Percentiles rank a stretch among this genome's conserved stretches.
These are phyloP conservation scores for Coregonus sp. DNA, from an alignment of 2,797 vertebrate species.

Conservation along the genomic window DNA sequence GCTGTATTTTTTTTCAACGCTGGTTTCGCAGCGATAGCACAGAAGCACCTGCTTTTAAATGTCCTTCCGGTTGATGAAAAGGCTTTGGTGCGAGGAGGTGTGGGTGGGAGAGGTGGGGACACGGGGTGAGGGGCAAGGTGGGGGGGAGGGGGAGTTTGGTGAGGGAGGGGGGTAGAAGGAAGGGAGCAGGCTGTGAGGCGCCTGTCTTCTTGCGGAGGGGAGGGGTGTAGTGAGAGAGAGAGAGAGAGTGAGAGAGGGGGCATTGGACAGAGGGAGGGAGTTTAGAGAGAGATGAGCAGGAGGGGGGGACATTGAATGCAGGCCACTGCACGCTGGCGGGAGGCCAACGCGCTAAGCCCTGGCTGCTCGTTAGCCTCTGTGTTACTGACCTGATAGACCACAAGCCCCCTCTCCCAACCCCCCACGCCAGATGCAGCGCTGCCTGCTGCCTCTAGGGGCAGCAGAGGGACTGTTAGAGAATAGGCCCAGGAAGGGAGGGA, in stretches of 20 bases:
- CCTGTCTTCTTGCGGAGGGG: not conserved
- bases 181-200: not conserved
- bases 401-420: constrained; percentile 53
- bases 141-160: not conserved
- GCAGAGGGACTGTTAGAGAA: constrained; percentile 18
- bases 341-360: constrained; percentile 80
- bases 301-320: constrained; percentile 60
- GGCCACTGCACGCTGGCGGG: constrained; percentile 68
- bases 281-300: no score
- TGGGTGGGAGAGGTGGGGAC: constrained; percentile 23
- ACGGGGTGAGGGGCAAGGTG: not conserved
- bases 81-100: not conserved
- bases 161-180: not conserved
- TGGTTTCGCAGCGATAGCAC: not conserved
- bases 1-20: not conserved
- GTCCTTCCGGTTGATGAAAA: not conserved
- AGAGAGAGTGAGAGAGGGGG: constrained; percentile 1
- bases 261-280: not conserved
- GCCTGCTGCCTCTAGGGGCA: constrained; percentile 45
- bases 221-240: not conserved
- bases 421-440: constrained; percentile 27
- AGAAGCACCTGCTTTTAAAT: constrained; percentile 34
- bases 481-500: no score
- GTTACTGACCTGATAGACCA: constrained; percentile 81
- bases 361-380: constrained; percentile 81